phyloP scores from a whole-genome alignment of 1,140 invertebrate species.

The Calephelis nemesis region DNA sequence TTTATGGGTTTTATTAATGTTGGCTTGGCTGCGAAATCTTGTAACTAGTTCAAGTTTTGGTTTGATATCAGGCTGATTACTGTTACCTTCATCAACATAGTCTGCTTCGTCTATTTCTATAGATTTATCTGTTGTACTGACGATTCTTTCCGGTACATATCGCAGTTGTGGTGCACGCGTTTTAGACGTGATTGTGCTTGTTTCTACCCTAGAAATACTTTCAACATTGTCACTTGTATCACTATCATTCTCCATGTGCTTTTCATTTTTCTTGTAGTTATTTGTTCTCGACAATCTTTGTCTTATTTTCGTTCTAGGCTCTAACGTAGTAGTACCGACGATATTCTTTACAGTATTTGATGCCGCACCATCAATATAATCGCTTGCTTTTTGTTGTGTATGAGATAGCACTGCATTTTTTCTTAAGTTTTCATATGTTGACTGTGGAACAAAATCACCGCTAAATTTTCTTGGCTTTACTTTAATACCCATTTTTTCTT shows the following conservation, averaged over 20 bases:
- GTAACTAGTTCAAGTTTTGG: conserved; percentile 25
- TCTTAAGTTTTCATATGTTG: conserved; percentile 19
- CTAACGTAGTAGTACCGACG: conserved; percentile 32
- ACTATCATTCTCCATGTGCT: conserved; percentile 47
- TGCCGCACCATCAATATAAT: conserved; percentile 39
- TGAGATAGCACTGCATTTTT: conserved; percentile 13
- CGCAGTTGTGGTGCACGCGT: conserved; percentile 31
- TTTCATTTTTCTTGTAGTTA: conserved; percentile 37
- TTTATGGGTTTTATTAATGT: not conserved
- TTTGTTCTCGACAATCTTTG: conserved; percentile 10
- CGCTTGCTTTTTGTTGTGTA: conserved; percentile 15
- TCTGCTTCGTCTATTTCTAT: conserved; percentile 11
- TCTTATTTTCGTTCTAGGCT: conserved; percentile 19
- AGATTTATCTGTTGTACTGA: conserved; percentile 29
- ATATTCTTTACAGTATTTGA: conserved; percentile 50
- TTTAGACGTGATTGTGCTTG: conserved; percentile 31
- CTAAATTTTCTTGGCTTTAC: not conserved
- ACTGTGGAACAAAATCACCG: not conserved
- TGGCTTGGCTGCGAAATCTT: conserved; percentile 4
- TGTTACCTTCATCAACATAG: conserved; percentile 19
- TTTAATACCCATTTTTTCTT: conserved; percentile 36
- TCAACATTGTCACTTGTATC: conserved; percentile 50
- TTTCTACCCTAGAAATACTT: conserved; percentile 25
- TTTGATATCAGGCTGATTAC: conserved; percentile 13
- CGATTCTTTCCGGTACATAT: conserved; percentile 34